Evolutionary conservation across 2,888 invertebrate species (phyloP), one percentile per base, ranked within the genome.

Genomic region (Odontocolon sp.): DNA sequence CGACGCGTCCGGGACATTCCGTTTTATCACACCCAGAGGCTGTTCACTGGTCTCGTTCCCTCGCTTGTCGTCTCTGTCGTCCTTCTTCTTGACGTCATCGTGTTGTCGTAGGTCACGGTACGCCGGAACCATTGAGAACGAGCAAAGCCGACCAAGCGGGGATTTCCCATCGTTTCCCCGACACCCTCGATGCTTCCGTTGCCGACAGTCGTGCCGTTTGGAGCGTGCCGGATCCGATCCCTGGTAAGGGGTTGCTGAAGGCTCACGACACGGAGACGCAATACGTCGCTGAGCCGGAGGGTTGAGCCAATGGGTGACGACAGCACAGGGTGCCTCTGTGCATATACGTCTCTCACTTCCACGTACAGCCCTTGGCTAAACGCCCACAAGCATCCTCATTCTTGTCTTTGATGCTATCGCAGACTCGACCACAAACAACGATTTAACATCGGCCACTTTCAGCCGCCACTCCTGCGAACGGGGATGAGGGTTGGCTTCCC

Each of bases 341-440:
- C 54, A 74, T 79, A 70, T 81, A 80, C 54, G 28, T 77, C 74
- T 79, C 59, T 61, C 36, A 66, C 45, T 45, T 18, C 45, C 66
- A 26, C 45, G 16, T 26, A 52, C 54, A 4, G 18, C 26, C 38
- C 40, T 3, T 31, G 18, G 77, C 73, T 77, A 14, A 66, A 75
- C 70, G 56, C 70, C 31, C 33, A 26, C 61, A 2, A 50, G 33
- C 21, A 68, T 72, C 77, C 40, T 76, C 50, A 42, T 16, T n/a
- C 38, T 54, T 74, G 81, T 81, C 85, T 83, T 81, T 87, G 87
- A 87, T 86, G 85, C 86, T 88, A 88, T 88, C 88, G 28, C 45
- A 66, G 83, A 84, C 85, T 85, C 85, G 84, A 84, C 87, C 88
- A 83, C 88, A 87, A 88, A 87, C 86, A 86, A 86, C 84, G 85